These are phyloP conservation scores for Cyprinus carpio DNA, from an alignment of 2,113 vertebrate species.

Conservation along the genomic window DNA sequence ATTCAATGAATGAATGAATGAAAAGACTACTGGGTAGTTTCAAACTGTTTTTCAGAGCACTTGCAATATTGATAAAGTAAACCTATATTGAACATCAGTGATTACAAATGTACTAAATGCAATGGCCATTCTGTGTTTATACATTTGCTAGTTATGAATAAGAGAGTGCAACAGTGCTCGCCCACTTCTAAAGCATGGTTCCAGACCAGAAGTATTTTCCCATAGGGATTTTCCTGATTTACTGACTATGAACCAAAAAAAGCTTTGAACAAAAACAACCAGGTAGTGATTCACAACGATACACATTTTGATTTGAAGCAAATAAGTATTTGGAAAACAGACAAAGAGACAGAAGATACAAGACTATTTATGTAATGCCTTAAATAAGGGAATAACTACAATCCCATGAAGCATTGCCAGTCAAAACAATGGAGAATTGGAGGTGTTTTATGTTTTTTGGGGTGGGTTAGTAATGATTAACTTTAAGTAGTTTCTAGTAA, in stretches of 20 bases:
- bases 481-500: no score
- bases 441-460: no score
- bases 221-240: background rate
- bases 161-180: background rate
- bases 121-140: background rate
- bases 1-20: background rate
- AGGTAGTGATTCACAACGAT: background rate
- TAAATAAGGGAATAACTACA: background rate
- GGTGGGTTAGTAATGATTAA: background rate
- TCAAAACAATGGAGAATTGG: no score
- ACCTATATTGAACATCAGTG: background rate
- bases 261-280: background rate
- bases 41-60: background rate
- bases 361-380: background rate
- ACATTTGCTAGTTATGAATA: background rate
- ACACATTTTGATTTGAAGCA: background rate
- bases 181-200: background rate
- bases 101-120: background rate
- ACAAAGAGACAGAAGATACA: background rate
- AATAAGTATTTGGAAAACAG: background rate
- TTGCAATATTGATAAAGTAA: background rate
- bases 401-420: background rate
- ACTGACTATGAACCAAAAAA: background rate
- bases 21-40: background rate
- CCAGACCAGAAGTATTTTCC: background rate